Base-by-base conservation (phyloP, 2,888 invertebrate species). In the Ceriagrion tenellum region DNA sequence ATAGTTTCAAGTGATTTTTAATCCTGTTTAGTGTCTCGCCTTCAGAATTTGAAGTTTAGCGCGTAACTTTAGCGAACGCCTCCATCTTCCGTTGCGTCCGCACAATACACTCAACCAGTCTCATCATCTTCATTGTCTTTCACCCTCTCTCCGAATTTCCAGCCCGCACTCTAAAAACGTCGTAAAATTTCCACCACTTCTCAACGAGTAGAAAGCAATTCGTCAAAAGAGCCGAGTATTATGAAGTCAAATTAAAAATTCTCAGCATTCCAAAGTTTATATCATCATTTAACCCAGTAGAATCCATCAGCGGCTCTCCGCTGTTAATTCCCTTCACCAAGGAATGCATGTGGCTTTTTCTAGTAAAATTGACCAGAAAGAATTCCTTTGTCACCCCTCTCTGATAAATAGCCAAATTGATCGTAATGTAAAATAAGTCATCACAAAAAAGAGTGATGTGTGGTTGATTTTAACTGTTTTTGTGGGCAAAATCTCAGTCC, bases 181-280 rank as follows among this genome's bases (percentile, higher is more conserved):
- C 81, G 81, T 35, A 81, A 81, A 81, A 81, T 81, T 81, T 81
- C 13, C 81, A 35, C 35, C 81, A 81, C 81, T 18, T 81, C 35
- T 6, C 30, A 35, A 81, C 81, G 81, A 35, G 16, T 1, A 35
- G 35, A 35, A 81, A 81, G 81, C 18, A 35, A 35, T 81, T 35
- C 81, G 30, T 81, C 81, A 81, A 35, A 30, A 81, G 47, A 47
- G 81, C 81, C 30, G 81, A 81, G 81, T 18, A 35, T 35, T 35
- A 10, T 12, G 81, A 35, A n/a, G 35, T 81, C 81, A 81, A 81
- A 81, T 81, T 81, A 81, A 81, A 81, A 35, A 81, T 81, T 81
- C 35, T 81, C 81, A 13, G 18, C 0, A 81, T 81, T 81, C 81
- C 81, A 18, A 13, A 81, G 10, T 81, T 81, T 81, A 18, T 16